phyloP scores from a whole-genome alignment of 2,888 invertebrate genomes.

The Oxytorus armatus region DNA sequence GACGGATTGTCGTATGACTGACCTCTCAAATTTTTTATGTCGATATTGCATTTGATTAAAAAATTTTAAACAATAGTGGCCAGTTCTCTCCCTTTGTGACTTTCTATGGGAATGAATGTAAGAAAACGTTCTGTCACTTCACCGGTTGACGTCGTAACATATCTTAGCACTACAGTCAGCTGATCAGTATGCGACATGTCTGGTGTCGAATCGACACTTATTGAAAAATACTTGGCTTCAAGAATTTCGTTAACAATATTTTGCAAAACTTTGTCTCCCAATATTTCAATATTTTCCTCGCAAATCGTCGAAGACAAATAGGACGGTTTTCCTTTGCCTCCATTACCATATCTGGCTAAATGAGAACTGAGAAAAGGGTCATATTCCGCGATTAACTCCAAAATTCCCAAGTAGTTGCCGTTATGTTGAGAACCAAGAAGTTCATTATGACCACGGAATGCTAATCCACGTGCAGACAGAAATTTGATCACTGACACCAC shows the following conservation, averaged over 20 bases:
- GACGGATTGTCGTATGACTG: background rate
- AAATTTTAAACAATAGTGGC: background rate
- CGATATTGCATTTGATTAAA: background rate
- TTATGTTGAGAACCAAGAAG: conserved; percentile 72
- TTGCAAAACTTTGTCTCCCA: background rate
- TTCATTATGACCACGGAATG: conserved; percentile 38
- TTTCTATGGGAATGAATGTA: conserved; percentile 1
- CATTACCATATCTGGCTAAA: conserved; percentile 66
- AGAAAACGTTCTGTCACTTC: conserved; percentile 2
- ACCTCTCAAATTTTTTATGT: conserved; percentile 11
- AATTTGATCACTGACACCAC: conserved; percentile 9
- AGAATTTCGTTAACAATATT: background rate
- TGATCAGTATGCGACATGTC: too few relatives aligned
- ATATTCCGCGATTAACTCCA: conserved; percentile 76
- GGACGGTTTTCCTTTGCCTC: conserved; percentile 73
- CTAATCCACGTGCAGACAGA: background rate
- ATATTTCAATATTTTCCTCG: background rate
- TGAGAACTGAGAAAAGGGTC: conserved; percentile 70
- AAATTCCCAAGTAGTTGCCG: conserved; percentile 73
- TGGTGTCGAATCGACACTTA: too few relatives aligned
- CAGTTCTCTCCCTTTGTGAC: background rate
- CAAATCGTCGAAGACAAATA: conserved; percentile 73
- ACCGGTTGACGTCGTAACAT: background rate
- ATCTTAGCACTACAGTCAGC: too few relatives aligned
- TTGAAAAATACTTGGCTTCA: background rate